Conservation (phyloP, 2,113 vertebrate genomes). For the Todiramphus chloris region DNA sequence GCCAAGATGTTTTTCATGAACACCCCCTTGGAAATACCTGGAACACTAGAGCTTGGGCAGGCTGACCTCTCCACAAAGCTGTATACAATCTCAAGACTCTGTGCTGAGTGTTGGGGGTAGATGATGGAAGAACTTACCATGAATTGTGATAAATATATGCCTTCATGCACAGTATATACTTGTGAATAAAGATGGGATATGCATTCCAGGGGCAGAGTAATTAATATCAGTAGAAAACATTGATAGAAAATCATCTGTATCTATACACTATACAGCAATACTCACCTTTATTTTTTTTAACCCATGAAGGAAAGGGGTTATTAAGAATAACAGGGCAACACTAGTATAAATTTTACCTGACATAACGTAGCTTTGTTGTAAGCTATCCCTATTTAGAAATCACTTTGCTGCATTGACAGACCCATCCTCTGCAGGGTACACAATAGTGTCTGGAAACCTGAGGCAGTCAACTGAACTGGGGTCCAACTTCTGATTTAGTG, state of each 20-base stretch:
- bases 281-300: neutral
- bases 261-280: neutral
- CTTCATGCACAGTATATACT: neutral
- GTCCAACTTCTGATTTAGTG: neutral
- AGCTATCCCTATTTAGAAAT: neutral
- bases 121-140: neutral
- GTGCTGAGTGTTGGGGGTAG: neutral
- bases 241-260: neutral
- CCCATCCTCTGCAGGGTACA: neutral
- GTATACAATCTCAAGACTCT: neutral
- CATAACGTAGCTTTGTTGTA: neutral
- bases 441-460: neutral
- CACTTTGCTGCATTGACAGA: neutral
- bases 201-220: neutral
- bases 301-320: neutral
- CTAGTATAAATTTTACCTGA: neutral
- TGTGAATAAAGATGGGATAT: neutral
- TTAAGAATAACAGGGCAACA: neutral
- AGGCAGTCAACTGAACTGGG: neutral
- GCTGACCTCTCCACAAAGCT: neutral
- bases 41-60: neutral
- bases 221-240: neutral
- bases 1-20: neutral
- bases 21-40: neutral
- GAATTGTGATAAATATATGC: neutral